These are phyloP conservation scores for Brachyhypopomus occidentalis DNA, from an alignment of 2,113 vertebrate genomes.

Conservation along the genomic window DNA sequence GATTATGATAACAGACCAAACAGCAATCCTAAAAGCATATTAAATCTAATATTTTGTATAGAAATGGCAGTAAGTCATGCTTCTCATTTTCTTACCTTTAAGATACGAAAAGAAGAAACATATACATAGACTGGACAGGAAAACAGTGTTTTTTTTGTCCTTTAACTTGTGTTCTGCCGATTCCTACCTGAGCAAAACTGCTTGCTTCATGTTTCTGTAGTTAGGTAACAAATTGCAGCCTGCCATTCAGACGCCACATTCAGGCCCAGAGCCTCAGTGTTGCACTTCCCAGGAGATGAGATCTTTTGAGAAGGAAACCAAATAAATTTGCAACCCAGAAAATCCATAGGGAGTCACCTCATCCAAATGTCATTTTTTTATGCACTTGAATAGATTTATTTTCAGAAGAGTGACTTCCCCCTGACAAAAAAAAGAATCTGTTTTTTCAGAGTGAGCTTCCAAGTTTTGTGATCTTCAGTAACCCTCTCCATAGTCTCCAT, in stretches of 20 bases:
- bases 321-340: neutral
- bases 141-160: too few species aligned
- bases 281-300: neutral
- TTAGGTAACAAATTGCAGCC: neutral
- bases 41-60: too few species aligned
- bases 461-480: slow-evolving; percentile 12
- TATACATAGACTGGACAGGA: too few species aligned
- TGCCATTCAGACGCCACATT: neutral
- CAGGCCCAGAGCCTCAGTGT: neutral
- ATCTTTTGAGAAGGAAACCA: neutral
- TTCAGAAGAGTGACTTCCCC: slow-evolving; percentile 9
- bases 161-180: too few species aligned
- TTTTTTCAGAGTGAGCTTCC: neutral
- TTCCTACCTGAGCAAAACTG: too few species aligned
- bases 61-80: too few species aligned
- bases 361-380: neutral
- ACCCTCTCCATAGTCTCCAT: neutral
- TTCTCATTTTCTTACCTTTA: too few species aligned
- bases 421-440: slow-evolving; percentile 2
- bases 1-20: too few species aligned
- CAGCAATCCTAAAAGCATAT: too few species aligned
- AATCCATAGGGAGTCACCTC: neutral
- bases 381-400: neutral
- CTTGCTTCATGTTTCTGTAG: neutral
- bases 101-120: too few species aligned